Conservation (phyloP, 1,140 invertebrate genomes). For the Megathymus violae region DNA sequence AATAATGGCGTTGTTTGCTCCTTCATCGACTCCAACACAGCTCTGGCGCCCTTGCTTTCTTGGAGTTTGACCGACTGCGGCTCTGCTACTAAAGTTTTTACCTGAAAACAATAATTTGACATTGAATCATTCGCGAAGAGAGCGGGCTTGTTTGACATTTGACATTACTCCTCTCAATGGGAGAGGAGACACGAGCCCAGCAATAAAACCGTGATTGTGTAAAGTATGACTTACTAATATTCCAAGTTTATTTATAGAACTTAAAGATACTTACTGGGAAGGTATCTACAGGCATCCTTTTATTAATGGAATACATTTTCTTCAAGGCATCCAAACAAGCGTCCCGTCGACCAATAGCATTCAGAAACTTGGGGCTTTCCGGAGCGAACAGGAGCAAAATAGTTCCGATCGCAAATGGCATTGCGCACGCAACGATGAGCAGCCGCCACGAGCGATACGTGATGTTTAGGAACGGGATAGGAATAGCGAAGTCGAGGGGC, state of each 20-base stretch:
- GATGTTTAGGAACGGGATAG: constrained; percentile 70
- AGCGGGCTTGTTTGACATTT: too few relatives aligned
- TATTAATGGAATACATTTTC: constrained; percentile 84
- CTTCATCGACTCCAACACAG: constrained; percentile 67
- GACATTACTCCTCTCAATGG: too few relatives aligned
- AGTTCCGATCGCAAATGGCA: constrained; percentile 86
- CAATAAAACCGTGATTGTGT: too few relatives aligned
- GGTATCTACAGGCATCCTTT: constrained; percentile 66
- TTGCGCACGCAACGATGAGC: constrained; percentile 85
- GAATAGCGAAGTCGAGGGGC: constrained; percentile 80
- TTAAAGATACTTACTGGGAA: constrained; percentile 57
- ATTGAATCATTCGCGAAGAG: too few relatives aligned
- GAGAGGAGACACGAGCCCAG: too few relatives aligned
- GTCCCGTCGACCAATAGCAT: constrained; percentile 82
- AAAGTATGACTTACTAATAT: too few relatives aligned
- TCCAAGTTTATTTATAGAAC: not conserved
- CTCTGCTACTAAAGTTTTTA: constrained; percentile 57
- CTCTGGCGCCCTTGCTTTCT: constrained; percentile 38
- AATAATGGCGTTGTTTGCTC: constrained; percentile 81
- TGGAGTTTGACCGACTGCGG: constrained; percentile 31
- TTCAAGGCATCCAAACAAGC: constrained; percentile 84
- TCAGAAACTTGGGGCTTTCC: constrained; percentile 89
- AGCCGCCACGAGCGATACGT: constrained; percentile 87
- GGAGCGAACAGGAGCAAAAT: constrained; percentile 85
- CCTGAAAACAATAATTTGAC: constrained; percentile 44